Evolutionary conservation across 2,113 vertebrate genomes (phyloP), one percentile per base, ranked within the genome.

Genomic region (Clupea harengus): DNA sequence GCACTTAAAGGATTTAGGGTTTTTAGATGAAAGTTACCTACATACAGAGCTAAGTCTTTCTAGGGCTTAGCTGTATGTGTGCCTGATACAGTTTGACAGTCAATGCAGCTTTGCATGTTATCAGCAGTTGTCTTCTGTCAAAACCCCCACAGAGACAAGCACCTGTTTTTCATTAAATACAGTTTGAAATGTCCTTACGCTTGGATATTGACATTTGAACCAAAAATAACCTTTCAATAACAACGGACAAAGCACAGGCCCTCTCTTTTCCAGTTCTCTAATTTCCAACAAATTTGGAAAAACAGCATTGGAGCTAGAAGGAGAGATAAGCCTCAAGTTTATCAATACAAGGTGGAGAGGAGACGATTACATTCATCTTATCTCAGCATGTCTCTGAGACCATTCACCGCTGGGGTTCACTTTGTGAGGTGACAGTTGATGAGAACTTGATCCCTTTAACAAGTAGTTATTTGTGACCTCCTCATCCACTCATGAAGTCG

Each of bases 1-100:
- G 25, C 72, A 78, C 72, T 78, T 78, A 78, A 78, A 32, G 2
- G 72, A 78, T 78, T 78, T 78, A 78, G 32, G 72, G 25, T 11
- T 39, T 78, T 78, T 17, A 39, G 72, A 78, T 78, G 72, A 78
- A 78, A 44, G 72, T 78, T 13, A 15, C 72, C 72, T 15, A 11
- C 25, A 2, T 39, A 13, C 25, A 39, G 13, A 9, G 10, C 72
- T 39, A 13, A 39, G 20, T 25, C n/a, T 1, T 64, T 64, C 6
- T 25, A 11, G 32, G 10, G 28, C 28, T 39, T 78, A 39, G 13
- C 28, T 78, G 32, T 44, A 32, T 15, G 72, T 78, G 72, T 78
- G 28, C 39, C 25, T 78, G 72, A 39, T 78, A 39, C 72, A 32
- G 15, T 78, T 28, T 78, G 72, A 39, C 10, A 78, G 72, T 28